Percentiles rank a stretch among this genome's conserved stretches.
Evolutionary conservation across 1,140 invertebrate genomes (phyloP).

Genomic region (Drosophila ohnishii): DNA sequence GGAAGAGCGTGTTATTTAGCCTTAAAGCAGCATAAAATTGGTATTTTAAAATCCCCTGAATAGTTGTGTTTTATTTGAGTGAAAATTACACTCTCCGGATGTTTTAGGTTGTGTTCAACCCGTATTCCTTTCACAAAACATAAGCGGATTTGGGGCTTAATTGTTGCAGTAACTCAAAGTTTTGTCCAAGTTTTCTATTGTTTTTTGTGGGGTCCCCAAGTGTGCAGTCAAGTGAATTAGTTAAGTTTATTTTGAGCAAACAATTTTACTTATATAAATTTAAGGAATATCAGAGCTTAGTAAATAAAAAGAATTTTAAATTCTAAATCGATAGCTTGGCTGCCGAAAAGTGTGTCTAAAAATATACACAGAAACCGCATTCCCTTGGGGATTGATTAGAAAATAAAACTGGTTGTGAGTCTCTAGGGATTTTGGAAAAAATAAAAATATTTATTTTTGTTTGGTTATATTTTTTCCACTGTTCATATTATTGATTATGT

Average conservation of each 20-base stretch:
- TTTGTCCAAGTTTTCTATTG: not conserved
- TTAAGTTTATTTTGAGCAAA: not conserved
- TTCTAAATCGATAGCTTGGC: not conserved
- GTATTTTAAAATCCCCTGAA: constrained; percentile 3
- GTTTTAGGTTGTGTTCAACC: not conserved
- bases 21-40: constrained; percentile 17
- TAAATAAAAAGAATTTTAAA: not conserved
- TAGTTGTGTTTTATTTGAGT: constrained; percentile 12
- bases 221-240: constrained; percentile 7
- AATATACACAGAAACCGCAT: not conserved
- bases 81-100: constrained; percentile 8
- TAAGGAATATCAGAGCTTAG: not conserved
- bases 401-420: not conserved
- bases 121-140: not conserved
- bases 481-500: not conserved
- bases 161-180: constrained; percentile 1
- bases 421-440: not conserved
- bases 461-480: not conserved
- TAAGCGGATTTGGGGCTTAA: constrained; percentile 25
- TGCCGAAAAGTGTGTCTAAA: not conserved
- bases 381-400: not conserved
- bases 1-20: constrained; percentile 16
- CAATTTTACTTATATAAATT: not conserved
- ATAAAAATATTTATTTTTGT: not conserved
- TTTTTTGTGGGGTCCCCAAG: not conserved